Evolutionary conservation across 1,140 invertebrate species (phyloP).

Genomic region (Diorhabda carinulata): DNA sequence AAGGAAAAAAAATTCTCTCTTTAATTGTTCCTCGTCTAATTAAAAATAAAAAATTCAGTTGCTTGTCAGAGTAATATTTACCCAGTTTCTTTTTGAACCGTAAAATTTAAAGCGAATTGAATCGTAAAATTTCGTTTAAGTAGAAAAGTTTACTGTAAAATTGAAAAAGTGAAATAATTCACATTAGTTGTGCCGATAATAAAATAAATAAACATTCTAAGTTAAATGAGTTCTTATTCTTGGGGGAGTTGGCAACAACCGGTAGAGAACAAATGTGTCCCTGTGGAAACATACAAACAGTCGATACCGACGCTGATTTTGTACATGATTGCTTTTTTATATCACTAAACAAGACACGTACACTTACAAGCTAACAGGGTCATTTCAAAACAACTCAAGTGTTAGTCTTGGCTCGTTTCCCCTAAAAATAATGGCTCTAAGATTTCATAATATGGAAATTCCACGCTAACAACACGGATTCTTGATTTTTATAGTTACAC

Average conservation of each 20-base stretch:
- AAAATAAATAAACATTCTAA: constrained; percentile 51
- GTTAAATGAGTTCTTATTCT: constrained; percentile 49
- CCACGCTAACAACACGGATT: constrained; percentile 11
- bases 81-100: not conserved
- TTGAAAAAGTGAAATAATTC: constrained; percentile 42
- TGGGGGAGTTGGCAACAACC: constrained; percentile 38
- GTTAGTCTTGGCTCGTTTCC: constrained; percentile 46
- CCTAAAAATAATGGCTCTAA: constrained; percentile 42
- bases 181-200: constrained; percentile 47
- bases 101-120: not conserved
- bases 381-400: constrained; percentile 46
- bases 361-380: constrained; percentile 45
- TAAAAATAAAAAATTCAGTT: no score
- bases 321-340: constrained; percentile 51
- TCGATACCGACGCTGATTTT: constrained; percentile 49
- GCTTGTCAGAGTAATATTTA: no score
- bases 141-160: constrained; percentile 17
- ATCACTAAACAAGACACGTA: constrained; percentile 48
- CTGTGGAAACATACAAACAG: constrained; percentile 48
- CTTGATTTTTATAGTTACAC: constrained; percentile 22
- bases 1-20: no score
- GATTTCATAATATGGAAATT: constrained; percentile 38
- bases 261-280: constrained; percentile 47
- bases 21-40: no score
- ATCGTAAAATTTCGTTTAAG: not conserved